Base-by-base conservation (phyloP, 2,113 vertebrate genomes). In the Mobula hypostoma region DNA sequence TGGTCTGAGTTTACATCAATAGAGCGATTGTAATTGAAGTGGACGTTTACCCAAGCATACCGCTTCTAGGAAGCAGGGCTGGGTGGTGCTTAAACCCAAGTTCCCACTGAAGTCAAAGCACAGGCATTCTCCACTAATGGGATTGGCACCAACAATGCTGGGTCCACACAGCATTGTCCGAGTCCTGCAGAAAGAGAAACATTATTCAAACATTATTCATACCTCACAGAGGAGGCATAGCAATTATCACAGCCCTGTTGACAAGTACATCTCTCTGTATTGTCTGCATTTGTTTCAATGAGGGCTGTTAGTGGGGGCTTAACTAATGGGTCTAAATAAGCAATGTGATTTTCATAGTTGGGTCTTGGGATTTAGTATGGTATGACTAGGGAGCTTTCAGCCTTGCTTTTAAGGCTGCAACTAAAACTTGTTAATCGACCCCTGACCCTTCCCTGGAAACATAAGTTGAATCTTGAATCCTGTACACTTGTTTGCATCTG, bases 211-310 rank as follows among this genome's bases (percentile, higher is more conserved):
- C 96, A 95, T 96, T 96, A 97, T 97, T 98, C 96, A 97, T 95
- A 94, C 94, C 95, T 95, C 94, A 95, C 96, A 97, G 97, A 96
- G 97, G 96, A 96, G 92, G 96, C 96, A 95, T 95, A 97, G 97
- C 97, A 97, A 97, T 98, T 98, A 98, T 97, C 95, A 87, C 95
- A 96, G 96, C 96, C 85, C 96, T 96, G 96, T 97, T 97, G 97
- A 96, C 95, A 95, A 96, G 97, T 97, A 95, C 97, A 96, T 97
- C 96, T 96, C 96, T 96, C 95, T 96, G 96, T 95, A 97, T 98
- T 98, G 97, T 98, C 96, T 97, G 96, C 95, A 95, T 96, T 96
- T 96, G 96, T 96, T 97, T 97, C 98, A 98, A 98, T 98, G 97
- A 97, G 97, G 48, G 95, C 96, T 95, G 94, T 94, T 95, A 95